A percentile compares a stretch with the other conserved stretches of the same genome.
phyloP scores from a whole-genome alignment of 1,140 invertebrate genomes.

The Pygmarrhopalites habei region DNA sequence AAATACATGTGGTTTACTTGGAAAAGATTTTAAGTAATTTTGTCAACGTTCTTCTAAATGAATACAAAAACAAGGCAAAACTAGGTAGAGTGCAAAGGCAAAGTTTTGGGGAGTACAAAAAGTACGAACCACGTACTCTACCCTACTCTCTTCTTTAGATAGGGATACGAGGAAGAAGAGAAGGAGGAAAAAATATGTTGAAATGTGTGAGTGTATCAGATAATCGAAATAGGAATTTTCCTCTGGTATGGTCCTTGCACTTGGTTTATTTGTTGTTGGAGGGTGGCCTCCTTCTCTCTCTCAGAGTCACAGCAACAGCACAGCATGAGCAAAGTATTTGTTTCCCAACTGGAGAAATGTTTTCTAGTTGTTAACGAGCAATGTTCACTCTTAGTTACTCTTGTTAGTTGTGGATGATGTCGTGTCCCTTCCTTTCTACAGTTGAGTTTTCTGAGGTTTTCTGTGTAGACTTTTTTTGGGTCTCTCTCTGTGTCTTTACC shows the following conservation, averaged over 20 bases:
- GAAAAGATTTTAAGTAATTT: too few relatives aligned
- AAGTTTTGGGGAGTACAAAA: too few relatives aligned
- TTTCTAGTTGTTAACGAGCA: conserved; percentile 29
- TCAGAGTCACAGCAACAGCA: conserved; percentile 12
- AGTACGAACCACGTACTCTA: too few relatives aligned
- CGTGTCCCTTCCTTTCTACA: background rate
- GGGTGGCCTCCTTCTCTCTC: conserved; percentile 13
- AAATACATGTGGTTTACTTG: too few relatives aligned
- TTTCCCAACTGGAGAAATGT: conserved; percentile 23
- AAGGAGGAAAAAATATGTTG: background rate
- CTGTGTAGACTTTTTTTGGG: background rate
- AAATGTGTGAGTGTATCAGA: background rate
- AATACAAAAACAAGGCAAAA: too few relatives aligned
- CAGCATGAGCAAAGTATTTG: conserved; percentile 28
- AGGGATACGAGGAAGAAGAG: too few relatives aligned
- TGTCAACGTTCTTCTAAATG: too few relatives aligned
- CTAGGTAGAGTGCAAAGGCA: too few relatives aligned
- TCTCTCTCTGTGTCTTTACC: background rate
- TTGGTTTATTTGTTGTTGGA: background rate
- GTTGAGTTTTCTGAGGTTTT: background rate
- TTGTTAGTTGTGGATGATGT: too few relatives aligned
- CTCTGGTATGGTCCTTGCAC: background rate
- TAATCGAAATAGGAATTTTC: background rate
- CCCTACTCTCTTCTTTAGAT: too few relatives aligned
- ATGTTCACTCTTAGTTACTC: conserved; percentile 3